Conservation (phyloP, 2,113 vertebrate species). For the Balaeniceps rex region DNA sequence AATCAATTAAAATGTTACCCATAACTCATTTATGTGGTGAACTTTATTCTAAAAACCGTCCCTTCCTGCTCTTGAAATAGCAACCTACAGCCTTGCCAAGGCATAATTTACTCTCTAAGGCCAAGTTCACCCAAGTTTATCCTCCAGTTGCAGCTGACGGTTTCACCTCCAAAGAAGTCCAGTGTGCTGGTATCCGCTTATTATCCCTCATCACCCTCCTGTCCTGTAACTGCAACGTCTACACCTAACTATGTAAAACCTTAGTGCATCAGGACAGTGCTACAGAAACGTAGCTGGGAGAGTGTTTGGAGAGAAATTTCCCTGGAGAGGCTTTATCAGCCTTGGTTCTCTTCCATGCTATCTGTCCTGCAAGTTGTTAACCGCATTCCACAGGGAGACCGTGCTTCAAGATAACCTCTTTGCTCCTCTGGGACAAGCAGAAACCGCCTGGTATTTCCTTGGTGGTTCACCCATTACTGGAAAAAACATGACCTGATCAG, state of each 20-base stretch:
- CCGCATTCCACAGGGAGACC: rapidly evolving
- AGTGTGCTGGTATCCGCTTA: background rate
- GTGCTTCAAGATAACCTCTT: background rate
- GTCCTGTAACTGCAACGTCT: background rate
- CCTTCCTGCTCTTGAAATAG: background rate
- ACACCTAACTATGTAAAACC: background rate
- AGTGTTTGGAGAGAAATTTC: background rate
- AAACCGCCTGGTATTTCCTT: background rate
- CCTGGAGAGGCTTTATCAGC: background rate
- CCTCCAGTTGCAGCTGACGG: background rate
- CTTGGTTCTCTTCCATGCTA: background rate
- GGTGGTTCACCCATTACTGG: background rate
- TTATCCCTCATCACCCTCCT: background rate
- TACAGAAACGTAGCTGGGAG: background rate
- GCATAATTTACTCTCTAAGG: background rate
- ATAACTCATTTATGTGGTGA: background rate
- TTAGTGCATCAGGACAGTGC: background rate
- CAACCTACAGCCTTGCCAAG: background rate
- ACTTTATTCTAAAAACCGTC: background rate
- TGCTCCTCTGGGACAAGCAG: background rate
- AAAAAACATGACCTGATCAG: background rate
- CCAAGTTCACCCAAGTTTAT: background rate
- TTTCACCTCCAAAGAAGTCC: background rate
- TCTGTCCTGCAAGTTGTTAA: background rate
- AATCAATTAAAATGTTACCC: background rate